phyloP scores from a whole-genome alignment of 2,113 vertebrate species.

The Corydoras maculifer region DNA sequence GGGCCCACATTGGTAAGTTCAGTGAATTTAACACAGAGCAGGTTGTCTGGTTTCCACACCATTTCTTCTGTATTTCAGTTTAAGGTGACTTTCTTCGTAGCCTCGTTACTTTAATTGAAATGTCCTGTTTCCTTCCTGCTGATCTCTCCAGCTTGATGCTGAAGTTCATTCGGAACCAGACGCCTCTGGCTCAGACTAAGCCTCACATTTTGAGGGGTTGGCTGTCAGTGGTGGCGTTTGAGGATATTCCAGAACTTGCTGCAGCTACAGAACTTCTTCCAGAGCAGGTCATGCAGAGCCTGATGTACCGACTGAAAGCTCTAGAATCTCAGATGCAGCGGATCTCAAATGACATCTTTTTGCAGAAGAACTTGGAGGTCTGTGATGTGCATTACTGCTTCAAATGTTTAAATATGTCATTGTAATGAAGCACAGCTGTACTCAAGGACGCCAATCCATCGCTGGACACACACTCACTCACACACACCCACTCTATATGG shows the following conservation, averaged over 20 bases:
- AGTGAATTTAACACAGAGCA: no score
- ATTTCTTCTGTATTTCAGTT: no score
- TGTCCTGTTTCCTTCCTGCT: not conserved
- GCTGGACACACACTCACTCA: no score
- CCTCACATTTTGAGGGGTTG: slow-evolving; percentile 55
- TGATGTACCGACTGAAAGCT: slow-evolving; percentile 51
- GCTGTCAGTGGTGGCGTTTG: slow-evolving; percentile 52
- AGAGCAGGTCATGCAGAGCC: slow-evolving; percentile 56
- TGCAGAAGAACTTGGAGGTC: slow-evolving; percentile 41
- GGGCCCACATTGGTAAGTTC: no score
- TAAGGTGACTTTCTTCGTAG: not conserved
- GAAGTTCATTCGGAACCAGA: slow-evolving; percentile 32
- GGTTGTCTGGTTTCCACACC: no score
- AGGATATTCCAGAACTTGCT: slow-evolving; percentile 49
- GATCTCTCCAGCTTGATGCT: slow-evolving; percentile 47
- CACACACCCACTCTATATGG: no score
- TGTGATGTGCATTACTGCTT: no score
- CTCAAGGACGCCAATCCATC: not conserved
- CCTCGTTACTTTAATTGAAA: not conserved
- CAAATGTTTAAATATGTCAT: not conserved
- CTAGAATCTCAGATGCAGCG: not conserved
- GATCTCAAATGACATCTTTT: not conserved
- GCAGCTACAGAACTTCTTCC: not conserved
- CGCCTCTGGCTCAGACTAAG: slow-evolving; percentile 19
- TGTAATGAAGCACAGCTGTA: not conserved